A percentile compares a stretch with the other conserved stretches of the same genome.
Evolutionary conservation across 2,113 vertebrate genomes (phyloP).

Genomic region (Pedionomus torquatus): DNA sequence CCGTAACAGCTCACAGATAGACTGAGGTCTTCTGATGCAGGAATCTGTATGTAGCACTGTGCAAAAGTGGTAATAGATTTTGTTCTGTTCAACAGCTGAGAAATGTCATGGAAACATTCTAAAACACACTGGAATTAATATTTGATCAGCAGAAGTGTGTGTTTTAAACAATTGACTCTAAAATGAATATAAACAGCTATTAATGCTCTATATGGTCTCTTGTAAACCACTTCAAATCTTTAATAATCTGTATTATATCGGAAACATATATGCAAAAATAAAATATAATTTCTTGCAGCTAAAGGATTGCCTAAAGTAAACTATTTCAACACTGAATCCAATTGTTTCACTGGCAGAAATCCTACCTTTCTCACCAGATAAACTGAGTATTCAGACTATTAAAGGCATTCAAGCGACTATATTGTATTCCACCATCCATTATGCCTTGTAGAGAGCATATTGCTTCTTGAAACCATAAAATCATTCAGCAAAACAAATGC

Average conservation of each 20-base stretch:
- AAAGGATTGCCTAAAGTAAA: neutral
- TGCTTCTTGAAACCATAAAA: slow-evolving; percentile 20
- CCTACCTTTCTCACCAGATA: neutral
- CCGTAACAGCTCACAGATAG: neutral
- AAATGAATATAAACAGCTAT: neutral
- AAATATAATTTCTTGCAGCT: neutral
- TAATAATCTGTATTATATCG: neutral
- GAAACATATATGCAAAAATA: neutral
- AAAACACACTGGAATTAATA: neutral
- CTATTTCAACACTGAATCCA: neutral
- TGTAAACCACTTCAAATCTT: neutral
- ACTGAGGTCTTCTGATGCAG: neutral
- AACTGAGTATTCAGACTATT: neutral
- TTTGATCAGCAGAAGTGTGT: neutral
- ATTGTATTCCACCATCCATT: neutral
- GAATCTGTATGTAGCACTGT: neutral
- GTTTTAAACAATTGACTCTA: neutral
- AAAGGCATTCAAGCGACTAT: neutral
- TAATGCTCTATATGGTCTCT: neutral
- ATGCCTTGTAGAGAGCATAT: neutral
- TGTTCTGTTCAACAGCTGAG: neutral
- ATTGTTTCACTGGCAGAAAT: slow-evolving; percentile 1
- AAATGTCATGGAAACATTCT: neutral
- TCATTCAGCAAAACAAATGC: slow-evolving; percentile 43
- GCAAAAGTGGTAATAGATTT: neutral